These are phyloP conservation scores for Drosophila subquinaria DNA, from an alignment of 2,888 invertebrate species.

Conservation along the genomic window DNA sequence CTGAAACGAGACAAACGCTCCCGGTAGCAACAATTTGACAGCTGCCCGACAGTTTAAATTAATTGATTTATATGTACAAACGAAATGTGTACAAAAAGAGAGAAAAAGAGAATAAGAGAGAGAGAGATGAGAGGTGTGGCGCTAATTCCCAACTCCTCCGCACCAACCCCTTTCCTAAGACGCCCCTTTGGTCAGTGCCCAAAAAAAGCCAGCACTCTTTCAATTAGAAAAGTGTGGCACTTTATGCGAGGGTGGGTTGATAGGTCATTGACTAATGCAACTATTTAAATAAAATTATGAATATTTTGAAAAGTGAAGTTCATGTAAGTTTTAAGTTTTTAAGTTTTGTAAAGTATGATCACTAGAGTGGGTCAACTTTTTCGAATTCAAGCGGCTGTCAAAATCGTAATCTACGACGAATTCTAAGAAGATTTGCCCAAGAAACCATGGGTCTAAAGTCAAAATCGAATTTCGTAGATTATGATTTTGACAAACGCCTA, in stretches of 20 bases:
- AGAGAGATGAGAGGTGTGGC: slow-evolving; percentile 38
- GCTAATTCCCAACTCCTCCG: slow-evolving; percentile 20
- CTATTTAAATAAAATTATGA: neutral
- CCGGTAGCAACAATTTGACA: slow-evolving; percentile 84
- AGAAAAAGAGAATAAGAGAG: slow-evolving; percentile 2
- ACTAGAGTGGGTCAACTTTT: too few relatives aligned
- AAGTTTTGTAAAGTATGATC: too few relatives aligned
- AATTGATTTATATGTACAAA: slow-evolving; percentile 80
- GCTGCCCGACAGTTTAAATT: slow-evolving; percentile 83
- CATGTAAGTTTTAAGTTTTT: too few relatives aligned
- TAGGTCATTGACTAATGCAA: neutral
- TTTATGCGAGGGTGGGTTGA: neutral
- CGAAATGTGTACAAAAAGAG: slow-evolving; percentile 40
- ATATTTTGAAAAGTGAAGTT: too few relatives aligned
- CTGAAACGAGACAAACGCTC: slow-evolving; percentile 58
- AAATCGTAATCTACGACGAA: too few relatives aligned
- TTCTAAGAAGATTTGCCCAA: too few relatives aligned
- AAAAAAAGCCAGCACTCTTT: slow-evolving; percentile 30
- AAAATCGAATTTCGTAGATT: too few relatives aligned
- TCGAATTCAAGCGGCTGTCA: too few relatives aligned
- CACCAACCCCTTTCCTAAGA: neutral
- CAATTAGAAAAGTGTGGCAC: slow-evolving; percentile 55
- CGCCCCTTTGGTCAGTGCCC: neutral
- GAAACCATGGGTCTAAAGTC: too few relatives aligned
- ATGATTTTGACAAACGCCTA: too few relatives aligned